Evolutionary conservation across 2,888 invertebrate species (phyloP).

Genomic region (Rhamnusium bicolor): DNA sequence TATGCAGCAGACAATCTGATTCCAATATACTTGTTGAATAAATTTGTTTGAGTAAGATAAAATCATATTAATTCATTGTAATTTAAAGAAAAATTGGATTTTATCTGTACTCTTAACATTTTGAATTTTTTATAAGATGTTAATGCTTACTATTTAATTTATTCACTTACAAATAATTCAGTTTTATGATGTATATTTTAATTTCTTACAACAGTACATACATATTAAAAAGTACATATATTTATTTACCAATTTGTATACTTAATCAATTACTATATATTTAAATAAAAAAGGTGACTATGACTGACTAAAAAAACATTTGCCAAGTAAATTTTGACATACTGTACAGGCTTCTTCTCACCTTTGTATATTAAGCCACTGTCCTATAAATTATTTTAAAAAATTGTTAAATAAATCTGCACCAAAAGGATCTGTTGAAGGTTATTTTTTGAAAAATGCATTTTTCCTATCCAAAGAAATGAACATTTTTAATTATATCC

Average conservation of each 20-base stretch:
- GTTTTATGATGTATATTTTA: constrained; percentile 21
- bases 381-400: too few relatives aligned
- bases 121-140: neutral
- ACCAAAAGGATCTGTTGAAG: too few relatives aligned
- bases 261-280: constrained; percentile 30
- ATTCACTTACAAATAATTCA: constrained; percentile 10
- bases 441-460: too few relatives aligned
- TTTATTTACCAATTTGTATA: constrained; percentile 31
- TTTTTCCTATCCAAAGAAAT: too few relatives aligned
- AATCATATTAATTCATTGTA: neutral
- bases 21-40: neutral
- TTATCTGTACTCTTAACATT: neutral
- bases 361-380: too few relatives aligned
- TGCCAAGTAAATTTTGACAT: neutral
- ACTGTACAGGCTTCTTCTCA: too few relatives aligned
- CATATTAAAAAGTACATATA: constrained; percentile 34
- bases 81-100: neutral
- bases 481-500: too few relatives aligned
- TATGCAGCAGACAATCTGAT: neutral
- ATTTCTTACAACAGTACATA: constrained; percentile 39
- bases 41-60: neutral
- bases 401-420: too few relatives aligned
- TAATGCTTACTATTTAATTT: neutral
- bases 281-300: neutral
- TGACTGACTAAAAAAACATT: neutral